phyloP scores from a whole-genome alignment of 2,888 invertebrate genomes.

The Heliothis peltigera region DNA sequence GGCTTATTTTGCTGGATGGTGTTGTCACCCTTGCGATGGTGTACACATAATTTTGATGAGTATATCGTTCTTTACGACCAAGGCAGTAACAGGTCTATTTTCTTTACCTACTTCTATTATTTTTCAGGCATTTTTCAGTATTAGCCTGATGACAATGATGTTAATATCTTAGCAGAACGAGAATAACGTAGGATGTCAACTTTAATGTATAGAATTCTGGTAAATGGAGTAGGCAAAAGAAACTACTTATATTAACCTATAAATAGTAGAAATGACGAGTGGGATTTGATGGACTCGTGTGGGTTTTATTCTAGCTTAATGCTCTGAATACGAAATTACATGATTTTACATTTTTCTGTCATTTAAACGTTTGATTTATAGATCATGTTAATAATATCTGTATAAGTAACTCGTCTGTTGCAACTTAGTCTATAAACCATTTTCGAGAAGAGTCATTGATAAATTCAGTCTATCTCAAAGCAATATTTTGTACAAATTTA shows the following conservation, averaged over 20 bases:
- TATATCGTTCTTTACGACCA: too few species aligned
- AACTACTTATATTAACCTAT: slow-evolving; percentile 16
- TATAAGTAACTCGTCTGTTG: too few species aligned
- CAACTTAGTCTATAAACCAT: too few species aligned
- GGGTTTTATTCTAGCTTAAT: slow-evolving; percentile 31
- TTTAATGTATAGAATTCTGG: slow-evolving; percentile 59
- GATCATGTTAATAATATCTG: not conserved
- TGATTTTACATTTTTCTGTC: slow-evolving; percentile 3
- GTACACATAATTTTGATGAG: too few species aligned
- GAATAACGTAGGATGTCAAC: slow-evolving; percentile 63
- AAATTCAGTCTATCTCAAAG: too few species aligned
- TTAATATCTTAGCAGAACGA: slow-evolving; percentile 57
- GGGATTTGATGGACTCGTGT: slow-evolving; percentile 52
- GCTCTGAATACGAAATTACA: slow-evolving; percentile 9
- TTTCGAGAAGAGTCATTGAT: not conserved
- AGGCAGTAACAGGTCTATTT: too few species aligned
- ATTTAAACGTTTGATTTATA: not conserved
- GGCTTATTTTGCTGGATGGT: too few species aligned
- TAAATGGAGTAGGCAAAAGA: slow-evolving; percentile 48
- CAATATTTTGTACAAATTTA: too few species aligned
- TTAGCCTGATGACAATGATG: too few species aligned
- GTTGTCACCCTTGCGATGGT: too few species aligned
- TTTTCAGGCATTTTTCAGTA: too few species aligned
- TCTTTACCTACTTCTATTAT: too few species aligned
- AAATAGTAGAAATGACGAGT: slow-evolving; percentile 51